phyloP scores from a whole-genome alignment of 2,113 vertebrate genomes.

The Clarias macrocephalus region DNA sequence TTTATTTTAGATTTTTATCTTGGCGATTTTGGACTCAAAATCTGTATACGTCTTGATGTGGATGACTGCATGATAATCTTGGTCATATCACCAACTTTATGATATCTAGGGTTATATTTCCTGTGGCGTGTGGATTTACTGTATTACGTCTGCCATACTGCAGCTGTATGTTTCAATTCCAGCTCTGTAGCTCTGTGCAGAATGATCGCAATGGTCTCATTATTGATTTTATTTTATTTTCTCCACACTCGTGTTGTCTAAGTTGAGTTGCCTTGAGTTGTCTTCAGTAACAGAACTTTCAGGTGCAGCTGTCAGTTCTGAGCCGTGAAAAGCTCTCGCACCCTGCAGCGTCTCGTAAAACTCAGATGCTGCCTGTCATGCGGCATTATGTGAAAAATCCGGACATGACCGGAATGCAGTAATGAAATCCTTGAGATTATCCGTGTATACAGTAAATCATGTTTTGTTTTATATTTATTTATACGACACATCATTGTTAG shows the following conservation, averaged over 20 bases:
- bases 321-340: background rate
- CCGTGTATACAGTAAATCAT: background rate
- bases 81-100: too few relatives aligned
- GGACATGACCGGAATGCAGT: background rate
- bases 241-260: background rate
- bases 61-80: too few relatives aligned
- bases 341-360: background rate
- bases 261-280: background rate
- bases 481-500: background rate
- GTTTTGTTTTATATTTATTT: background rate
- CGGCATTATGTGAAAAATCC: background rate
- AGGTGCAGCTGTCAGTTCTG: slow-evolving; percentile 2
- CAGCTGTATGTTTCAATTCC: background rate
- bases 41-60: too few relatives aligned
- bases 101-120: background rate
- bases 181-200: background rate
- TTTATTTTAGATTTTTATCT: too few relatives aligned
- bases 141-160: background rate
- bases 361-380: background rate
- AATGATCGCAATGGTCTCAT: background rate
- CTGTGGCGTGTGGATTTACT: background rate
- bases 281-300: background rate
- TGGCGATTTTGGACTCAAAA: too few relatives aligned
- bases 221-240: background rate
- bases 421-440: background rate